Base-by-base conservation (phyloP, 2,888 invertebrate genomes). In the Chrysopilus asiliformis region DNA sequence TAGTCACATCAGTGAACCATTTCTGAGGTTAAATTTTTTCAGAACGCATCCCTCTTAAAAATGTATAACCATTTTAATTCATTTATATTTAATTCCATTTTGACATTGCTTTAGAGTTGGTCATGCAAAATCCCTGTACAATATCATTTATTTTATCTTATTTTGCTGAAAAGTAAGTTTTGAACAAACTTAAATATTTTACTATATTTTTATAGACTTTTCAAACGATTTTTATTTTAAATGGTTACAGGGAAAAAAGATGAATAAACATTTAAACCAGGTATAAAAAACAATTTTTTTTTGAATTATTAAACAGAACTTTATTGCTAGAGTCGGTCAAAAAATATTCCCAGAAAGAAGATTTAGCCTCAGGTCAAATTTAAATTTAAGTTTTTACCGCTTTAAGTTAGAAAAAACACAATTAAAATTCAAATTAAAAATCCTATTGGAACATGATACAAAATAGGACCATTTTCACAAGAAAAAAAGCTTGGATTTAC, bases 11-110 rank as follows among this genome's bases (percentile, higher is more conserved):
- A 8, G 12, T 26, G 3, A 13, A 9, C 7, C 32, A 24, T 12
- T 24, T 31, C 38, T 41, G 41, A 35, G 41, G 41, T 40, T 41
- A 41, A 35, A 38, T 35, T 37, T 36, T 29, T n/a, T n/a, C n/a
- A n/a, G n/a, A n/a, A n/a, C n/a, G n/a, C n/a, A n/a, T n/a, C n/a
- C n/a, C n/a, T n/a, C n/a, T n/a, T n/a, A n/a, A n/a, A n/a, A n/a
- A n/a, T n/a, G n/a, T n/a, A n/a, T n/a, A n/a, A n/a, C n/a, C n/a
- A n/a, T n/a, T n/a, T n/a, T n/a, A n/a, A n/a, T n/a, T n/a, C n/a
- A n/a, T n/a, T n/a, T n/a, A n/a, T n/a, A n/a, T n/a, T n/a, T n/a
- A n/a, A n/a, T n/a, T n/a, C n/a, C n/a, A n/a, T n/a, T n/a, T n/a
- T n/a, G n/a, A n/a, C n/a, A n/a, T n/a, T n/a, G n/a, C n/a, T n/a